Evolutionary conservation across 2,888 invertebrate species (phyloP), one percentile per base, ranked within the genome.

Genomic region (Tipula lateralis): DNA sequence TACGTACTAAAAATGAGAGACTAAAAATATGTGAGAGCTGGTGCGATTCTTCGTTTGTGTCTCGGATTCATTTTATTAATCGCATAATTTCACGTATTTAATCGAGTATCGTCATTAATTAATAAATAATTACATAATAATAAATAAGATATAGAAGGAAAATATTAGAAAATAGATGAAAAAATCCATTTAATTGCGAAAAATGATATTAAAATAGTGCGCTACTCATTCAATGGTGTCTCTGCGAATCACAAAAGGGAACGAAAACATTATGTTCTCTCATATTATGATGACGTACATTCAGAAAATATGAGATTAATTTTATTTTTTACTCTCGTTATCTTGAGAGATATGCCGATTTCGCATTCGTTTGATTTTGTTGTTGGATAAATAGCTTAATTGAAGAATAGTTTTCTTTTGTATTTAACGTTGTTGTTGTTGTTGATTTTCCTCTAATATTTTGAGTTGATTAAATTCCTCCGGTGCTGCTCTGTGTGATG

Each of bases 351-450:
- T n/a, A 39, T 39, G 9, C 13, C n/a, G 39, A 24, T 66, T 39
- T n/a, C n/a, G 16, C n/a, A n/a, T n/a, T 16, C 16, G 2, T 44
- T 1, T 9, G 2, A 0, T 66, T 66, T 19, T 66, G 19, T 13
- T 44, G 44, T 36, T 66, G 66, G 66, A 66, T 66, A 66, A 66
- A 66, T 66, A 66, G 66, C 66, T 66, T 66, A 66, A 66, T 66
- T 66, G 66, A 24, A 32, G 39, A 39, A 66, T 66, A 66, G 24
- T 66, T 66, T 66, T 66, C 66, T 66, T 66, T 66, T 66, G 24
- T 3, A 66, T 66, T 16, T n/a, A n/a, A n/a, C n/a, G n/a, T n/a
- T 50, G 50, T 24, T 44, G 44, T 44, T 44, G 44, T 44, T 44
- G 44, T 39, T 66, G 66, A 24, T 24, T 66, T 66, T 24, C 66